Evolutionary conservation across 2,797 vertebrate species (phyloP).

Genomic region (Brachymystax lenok): DNA sequence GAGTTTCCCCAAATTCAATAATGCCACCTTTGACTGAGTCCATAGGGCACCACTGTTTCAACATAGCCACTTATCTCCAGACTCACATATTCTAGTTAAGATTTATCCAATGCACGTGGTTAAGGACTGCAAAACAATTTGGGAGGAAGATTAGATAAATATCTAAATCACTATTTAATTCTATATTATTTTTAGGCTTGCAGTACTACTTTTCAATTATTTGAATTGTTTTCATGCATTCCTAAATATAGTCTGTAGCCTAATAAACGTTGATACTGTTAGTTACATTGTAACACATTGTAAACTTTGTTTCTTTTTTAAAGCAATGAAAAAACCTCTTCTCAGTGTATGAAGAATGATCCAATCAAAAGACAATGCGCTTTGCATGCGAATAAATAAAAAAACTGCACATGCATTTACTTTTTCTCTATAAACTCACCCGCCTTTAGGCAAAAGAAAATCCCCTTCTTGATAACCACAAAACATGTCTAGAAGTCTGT

Average conservation of each 20-base stretch:
- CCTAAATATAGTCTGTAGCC: no score
- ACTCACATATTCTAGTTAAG: not conserved
- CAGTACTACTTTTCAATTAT: no score
- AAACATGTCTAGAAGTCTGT: slow-evolving; percentile 13
- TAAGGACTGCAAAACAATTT: not conserved
- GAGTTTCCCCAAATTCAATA: not conserved
- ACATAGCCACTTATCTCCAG: not conserved
- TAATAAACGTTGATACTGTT: not conserved
- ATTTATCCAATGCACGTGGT: not conserved
- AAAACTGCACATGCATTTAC: not conserved
- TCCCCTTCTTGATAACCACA: slow-evolving; percentile 72
- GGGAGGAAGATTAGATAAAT: no score
- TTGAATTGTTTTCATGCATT: no score
- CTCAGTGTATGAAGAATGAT: not conserved
- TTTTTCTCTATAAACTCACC: slow-evolving; percentile 68
- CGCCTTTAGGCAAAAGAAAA: slow-evolving; percentile 75
- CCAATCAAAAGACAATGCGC: not conserved
- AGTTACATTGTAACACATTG: slow-evolving; percentile 6
- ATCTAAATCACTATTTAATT: not conserved
- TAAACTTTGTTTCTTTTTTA: not conserved
- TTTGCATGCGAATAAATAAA: not conserved
- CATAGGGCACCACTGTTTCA: not conserved
- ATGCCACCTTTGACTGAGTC: not conserved
- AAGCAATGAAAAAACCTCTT: not conserved
- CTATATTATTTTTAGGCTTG: not conserved